Evolutionary conservation across 35 echinoderm and acorn worm genomes (phyloP).

Genomic region (Lytechinus variegatus): DNA sequence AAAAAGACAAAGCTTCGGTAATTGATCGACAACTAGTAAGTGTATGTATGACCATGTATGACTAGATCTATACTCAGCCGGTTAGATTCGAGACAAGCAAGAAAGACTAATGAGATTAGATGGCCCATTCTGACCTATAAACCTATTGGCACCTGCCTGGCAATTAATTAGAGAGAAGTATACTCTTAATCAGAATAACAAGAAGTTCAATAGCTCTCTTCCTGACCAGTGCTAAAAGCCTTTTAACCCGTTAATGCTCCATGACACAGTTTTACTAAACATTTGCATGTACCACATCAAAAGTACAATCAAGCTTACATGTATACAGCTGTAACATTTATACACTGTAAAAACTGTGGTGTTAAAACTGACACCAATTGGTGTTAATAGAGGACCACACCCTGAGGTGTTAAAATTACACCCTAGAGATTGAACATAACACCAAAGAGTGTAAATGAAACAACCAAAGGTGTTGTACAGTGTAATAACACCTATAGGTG

Average conservation of each 20-base stretch:
- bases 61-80: background rate
- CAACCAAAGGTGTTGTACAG: too few relatives aligned
- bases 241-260: background rate
- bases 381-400: too few relatives aligned
- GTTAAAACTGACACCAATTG: too few relatives aligned
- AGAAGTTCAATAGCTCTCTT: background rate
- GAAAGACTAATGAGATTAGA: conserved; percentile 11
- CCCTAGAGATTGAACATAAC: too few relatives aligned
- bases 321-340: too few relatives aligned
- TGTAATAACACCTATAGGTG: too few relatives aligned
- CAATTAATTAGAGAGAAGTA: conserved; percentile 34
- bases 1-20: background rate
- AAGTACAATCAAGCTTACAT: too few relatives aligned
- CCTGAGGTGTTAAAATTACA: too few relatives aligned
- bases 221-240: background rate
- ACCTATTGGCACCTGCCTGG: conserved; percentile 25
- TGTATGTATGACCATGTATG: background rate
- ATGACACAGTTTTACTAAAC: background rate
- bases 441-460: too few relatives aligned
- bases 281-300: background rate
- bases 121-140: background rate
- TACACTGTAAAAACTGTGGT: too few relatives aligned
- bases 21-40: background rate
- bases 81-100: background rate
- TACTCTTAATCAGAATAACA: conserved; percentile 2